These are phyloP conservation scores for Brachyalestes nurse DNA, from an alignment of 2,797 vertebrate species.

Conservation along the genomic window DNA sequence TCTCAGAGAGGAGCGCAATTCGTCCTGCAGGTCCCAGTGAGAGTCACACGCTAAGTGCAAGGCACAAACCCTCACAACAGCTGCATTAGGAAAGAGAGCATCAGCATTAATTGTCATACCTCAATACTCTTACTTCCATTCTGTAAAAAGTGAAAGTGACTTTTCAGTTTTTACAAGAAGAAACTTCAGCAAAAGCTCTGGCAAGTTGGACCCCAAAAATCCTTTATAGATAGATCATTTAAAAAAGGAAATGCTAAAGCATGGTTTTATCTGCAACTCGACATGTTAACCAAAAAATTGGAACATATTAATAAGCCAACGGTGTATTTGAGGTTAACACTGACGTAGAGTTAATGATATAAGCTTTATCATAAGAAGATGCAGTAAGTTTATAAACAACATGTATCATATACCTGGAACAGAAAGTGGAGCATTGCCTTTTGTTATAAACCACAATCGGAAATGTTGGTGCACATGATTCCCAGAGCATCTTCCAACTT, in stretches of 20 bases:
- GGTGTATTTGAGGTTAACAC: neutral
- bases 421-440: conserved; percentile 61
- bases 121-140: neutral
- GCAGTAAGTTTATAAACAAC: neutral
- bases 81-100: conserved; percentile 58
- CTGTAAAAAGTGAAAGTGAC: too few relatives aligned
- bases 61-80: conserved; percentile 61
- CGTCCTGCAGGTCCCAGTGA: conserved; percentile 70
- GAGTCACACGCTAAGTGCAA: conserved; percentile 75
- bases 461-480: conserved; percentile 71
- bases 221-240: too few relatives aligned
- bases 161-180: too few relatives aligned
- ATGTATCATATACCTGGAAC: conserved; percentile 77
- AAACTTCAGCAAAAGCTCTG: too few relatives aligned
- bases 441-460: conserved; percentile 82
- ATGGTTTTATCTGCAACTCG: neutral
- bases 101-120: neutral
- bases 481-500: conserved; percentile 28
- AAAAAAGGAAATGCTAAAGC: neutral
- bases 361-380: neutral
- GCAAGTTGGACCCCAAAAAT: too few relatives aligned
- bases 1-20: conserved; percentile 70
- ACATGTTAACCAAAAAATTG: too few relatives aligned
- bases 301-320: neutral
- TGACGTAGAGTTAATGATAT: neutral